Conservation (phyloP, 2,113 vertebrate genomes). For the Puma concolor region DNA sequence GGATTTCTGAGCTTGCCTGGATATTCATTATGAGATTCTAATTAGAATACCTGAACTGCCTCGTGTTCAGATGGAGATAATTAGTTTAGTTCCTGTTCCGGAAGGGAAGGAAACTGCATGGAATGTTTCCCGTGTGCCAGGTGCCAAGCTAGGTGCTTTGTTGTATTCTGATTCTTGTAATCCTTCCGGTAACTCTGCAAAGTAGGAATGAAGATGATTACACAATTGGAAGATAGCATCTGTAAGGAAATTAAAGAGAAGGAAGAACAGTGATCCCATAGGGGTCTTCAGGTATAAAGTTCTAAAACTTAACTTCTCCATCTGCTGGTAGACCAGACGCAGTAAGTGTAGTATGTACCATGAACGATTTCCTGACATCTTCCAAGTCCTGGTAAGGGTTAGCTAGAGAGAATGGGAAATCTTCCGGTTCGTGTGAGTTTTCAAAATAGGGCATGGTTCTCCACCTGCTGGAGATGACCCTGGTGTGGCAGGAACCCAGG, state of each 20-base stretch:
- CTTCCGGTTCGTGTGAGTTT: not conserved
- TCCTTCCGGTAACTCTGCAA: not conserved
- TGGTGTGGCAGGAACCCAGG: not conserved
- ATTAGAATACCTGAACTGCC: not conserved
- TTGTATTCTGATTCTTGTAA: not conserved
- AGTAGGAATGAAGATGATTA: not conserved
- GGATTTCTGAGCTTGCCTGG: not conserved
- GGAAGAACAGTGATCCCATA: not conserved
- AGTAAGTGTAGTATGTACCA: not conserved
- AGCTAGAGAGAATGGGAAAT: not conserved
- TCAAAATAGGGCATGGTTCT: not conserved
- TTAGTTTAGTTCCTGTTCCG: not conserved
- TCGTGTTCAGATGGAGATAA: not conserved
- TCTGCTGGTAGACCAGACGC: not conserved
- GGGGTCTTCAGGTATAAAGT: not conserved
- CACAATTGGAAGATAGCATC: not conserved
- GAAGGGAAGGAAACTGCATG: slow-evolving; percentile 15
- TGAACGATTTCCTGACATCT: not conserved
- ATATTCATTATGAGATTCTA: not conserved
- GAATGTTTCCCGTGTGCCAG: not conserved
- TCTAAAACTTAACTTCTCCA: not conserved
- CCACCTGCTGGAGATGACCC: not conserved
- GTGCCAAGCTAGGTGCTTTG: not conserved
- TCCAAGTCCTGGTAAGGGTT: not conserved
- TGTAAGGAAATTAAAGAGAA: slow-evolving; percentile 24